phyloP scores from a whole-genome alignment of 2,113 vertebrate genomes.

The Aix galericulata region DNA sequence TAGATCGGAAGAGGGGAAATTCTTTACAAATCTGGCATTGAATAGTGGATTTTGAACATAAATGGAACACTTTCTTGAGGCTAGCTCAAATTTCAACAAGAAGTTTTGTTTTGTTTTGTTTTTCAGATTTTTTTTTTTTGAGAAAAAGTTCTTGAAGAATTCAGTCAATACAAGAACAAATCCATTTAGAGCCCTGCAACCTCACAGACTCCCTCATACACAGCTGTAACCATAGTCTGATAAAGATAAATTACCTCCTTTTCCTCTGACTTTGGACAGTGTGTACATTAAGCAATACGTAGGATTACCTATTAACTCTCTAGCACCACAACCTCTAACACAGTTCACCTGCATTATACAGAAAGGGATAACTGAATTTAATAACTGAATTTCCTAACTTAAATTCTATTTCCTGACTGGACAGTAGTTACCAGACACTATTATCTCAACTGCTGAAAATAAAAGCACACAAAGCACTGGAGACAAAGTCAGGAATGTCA shows the following conservation, averaged over 20 bases:
- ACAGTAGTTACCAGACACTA: not conserved
- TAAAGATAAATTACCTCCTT: constrained; percentile 53
- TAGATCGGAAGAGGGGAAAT: not conserved
- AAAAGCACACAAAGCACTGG: not conserved
- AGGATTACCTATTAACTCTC: not conserved
- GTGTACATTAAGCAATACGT: not conserved
- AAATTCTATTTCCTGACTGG: not conserved
- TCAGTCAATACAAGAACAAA: not conserved
- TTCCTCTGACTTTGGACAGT: not conserved
- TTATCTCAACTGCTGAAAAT: not conserved
- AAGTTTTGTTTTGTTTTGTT: not conserved
- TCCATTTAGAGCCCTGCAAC: not conserved
- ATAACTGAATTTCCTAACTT: not conserved
- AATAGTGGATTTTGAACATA: not conserved
- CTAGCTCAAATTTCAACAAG: not conserved
- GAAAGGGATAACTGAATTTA: not conserved
- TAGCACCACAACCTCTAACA: not conserved
- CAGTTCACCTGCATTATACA: not conserved
- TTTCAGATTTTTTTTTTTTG: not conserved
- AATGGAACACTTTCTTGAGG: not conserved
- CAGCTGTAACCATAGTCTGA: constrained; percentile 28
- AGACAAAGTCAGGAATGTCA: not conserved
- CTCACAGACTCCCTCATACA: not conserved
- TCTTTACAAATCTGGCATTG: not conserved
- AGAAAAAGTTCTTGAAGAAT: not conserved